Conservation (phyloP, 2,113 vertebrate species). For the Daboia siamensis region DNA sequence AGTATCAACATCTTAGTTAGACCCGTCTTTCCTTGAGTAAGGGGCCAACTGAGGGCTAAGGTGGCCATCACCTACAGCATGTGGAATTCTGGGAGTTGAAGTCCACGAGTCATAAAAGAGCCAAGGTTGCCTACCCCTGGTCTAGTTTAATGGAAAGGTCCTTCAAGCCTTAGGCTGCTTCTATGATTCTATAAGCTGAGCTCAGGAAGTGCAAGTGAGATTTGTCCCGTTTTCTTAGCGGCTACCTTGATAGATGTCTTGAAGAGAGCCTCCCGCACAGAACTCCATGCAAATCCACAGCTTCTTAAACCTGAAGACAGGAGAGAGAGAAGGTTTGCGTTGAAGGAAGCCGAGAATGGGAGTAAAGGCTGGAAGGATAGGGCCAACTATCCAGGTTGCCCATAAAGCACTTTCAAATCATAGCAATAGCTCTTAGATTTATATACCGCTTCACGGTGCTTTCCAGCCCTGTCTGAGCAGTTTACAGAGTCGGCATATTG, state of each 20-base stretch:
- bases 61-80: no score
- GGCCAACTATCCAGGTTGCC: neutral
- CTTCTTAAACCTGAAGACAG: conserved; percentile 74
- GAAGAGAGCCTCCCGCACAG: conserved; percentile 88
- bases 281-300: conserved; percentile 95
- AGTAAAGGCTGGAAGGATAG: neutral
- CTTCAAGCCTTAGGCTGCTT: neutral
- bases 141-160: no score
- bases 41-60: no score
- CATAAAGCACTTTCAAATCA: neutral
- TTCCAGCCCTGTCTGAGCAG: neutral
- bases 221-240: neutral
- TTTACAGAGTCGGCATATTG: neutral
- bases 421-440: neutral
- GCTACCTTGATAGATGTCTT: conserved; percentile 87
- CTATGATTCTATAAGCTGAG: neutral
- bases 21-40: no score
- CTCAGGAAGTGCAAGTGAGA: neutral
- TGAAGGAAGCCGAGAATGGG: neutral
- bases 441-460: neutral
- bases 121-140: no score
- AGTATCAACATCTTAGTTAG: no score
- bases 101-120: no score
- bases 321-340: neutral
- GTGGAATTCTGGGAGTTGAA: no score